Base-by-base conservation (phyloP, 1,140 invertebrate genomes). In the Heliconius hewitsoni region DNA sequence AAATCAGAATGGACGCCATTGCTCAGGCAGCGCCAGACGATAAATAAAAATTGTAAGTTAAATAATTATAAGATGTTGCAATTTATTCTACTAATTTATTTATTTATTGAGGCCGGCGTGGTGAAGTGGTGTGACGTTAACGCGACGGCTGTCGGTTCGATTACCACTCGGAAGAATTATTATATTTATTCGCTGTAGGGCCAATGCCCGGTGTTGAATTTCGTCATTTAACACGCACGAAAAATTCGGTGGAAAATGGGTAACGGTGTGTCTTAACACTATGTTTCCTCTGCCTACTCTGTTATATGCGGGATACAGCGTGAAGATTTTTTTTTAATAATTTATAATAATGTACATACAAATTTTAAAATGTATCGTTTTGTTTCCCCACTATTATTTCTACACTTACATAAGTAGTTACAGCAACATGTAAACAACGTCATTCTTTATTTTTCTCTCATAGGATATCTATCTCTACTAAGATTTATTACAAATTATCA, bases 1-100 rank as follows among this genome's bases (percentile, higher is more conserved):
- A n/a, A 1, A 18, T 81, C 79, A 3, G 82, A 83, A 71, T 60
- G 75, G 70, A 81, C 80, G 18, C 82, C 82, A 2, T 66, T 83
- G 39, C 50, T 83, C 8, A 27, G 73, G 11, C 60, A 16, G 23
- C 60, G 0, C 0, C 60, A 27, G 60, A 6, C 2, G 16, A 5
- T 4, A 5, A 4, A 66, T 3, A 30, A 3, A 30, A 66, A n/a
- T 27, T 11, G 60, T 66, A 30, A 66, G 60, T 27, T 0, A 57
- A 8, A 57, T 57, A 0, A 27, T 13, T 66, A 30, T 66, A 13
- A 30, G n/a, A 27, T 8, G 11, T 66, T 27, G 9, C 1, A 23
- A 57, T 34, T 2, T 8, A 34, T 34, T 34, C 5, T 34, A 8
- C 34, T 34, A 34, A 34, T 34, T 6, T 34, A 8, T 34, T 34